Base-by-base conservation (phyloP, 2,888 invertebrate genomes). In the Drosophila paranaensis region DNA sequence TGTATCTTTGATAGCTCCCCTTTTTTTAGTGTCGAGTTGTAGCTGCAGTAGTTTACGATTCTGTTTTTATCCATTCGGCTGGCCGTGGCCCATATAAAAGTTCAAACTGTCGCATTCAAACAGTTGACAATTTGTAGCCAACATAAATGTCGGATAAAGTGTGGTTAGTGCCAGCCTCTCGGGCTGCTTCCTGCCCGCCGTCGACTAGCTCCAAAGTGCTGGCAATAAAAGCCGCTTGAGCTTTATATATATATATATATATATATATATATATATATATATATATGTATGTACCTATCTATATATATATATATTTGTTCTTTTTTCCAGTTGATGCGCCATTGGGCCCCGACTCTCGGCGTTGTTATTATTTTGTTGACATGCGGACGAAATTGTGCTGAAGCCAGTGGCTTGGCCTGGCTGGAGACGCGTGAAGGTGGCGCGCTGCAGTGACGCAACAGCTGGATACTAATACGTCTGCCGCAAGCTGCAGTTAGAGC, bases 291-390 rank as follows among this genome's bases (percentile, higher is more conserved):
- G n/a, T n/a, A n/a, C n/a, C n/a, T n/a, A n/a, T n/a, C n/a, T n/a
- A n/a, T n/a, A n/a, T n/a, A n/a, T 14, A 42, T n/a, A 40, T 39
- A 39, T 40, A n/a, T 50, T 11, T 33, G 2, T 33, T n/a, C n/a
- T n/a, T 35, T 20, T 16, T 35, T 10, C 20, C 16, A 53, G 46
- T 42, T 64, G 13, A 30, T 55, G 43, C 43, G 35, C 35, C 50
- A 25, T 46, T 46, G 20, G 56, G 37, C 27, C 27, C 14, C 6
- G 14, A 14, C 45, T 6, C 35, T 16, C 16, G 14, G 9, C 20
- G 39, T 35, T 64, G 51, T 43, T 73, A 68, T 65, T 64, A 71
- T 67, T 75, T 58, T 71, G 76, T 76, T 67, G 76, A 76, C 76
- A 71, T 35, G 45, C 25, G 25, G 25, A n/a, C 27, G 55, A 46